Base-by-base conservation (phyloP, 2,888 invertebrate species). In the Mesochorus sp. region DNA sequence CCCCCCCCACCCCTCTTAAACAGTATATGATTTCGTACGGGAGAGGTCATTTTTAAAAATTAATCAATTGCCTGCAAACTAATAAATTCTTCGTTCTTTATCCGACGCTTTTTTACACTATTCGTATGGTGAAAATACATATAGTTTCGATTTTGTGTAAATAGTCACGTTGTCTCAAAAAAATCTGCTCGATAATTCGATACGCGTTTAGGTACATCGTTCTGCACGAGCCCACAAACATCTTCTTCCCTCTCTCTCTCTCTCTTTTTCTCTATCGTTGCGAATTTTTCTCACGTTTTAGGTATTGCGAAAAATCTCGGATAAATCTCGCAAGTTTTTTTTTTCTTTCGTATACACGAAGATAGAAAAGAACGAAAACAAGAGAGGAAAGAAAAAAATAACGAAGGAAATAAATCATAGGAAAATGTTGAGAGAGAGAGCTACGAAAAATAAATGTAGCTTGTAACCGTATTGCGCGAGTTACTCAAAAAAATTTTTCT, bases 301-400 rank as follows among this genome's bases (percentile, higher is more conserved):
- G 66, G 67, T 67, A 68, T 72, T 72, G 55, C 39, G 55, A 53
- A 73, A 57, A 77, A 77, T 77, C 72, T 67, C 67, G 31, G 39
- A n/a, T 61, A 77, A 72, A n/a, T n/a, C 72, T 67, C 24, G 57
- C 49, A 68, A n/a, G n/a, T n/a, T n/a, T n/a, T n/a, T 57, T 37
- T 53, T 47, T 49, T 3, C 57, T n/a, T 26, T 47, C 39, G 57
- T 39, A 51, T 39, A n/a, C n/a, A n/a, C n/a, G n/a, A n/a, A n/a
- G n/a, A n/a, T n/a, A 53, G n/a, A 17, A 39, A 73, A 37, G 12
- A 47, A 62, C 49, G 51, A 31, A 47, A 44, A 26, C 4, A 5
- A 14, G 14, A 42, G 24, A 31, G 10, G 24, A 53, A 57, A n/a
- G 3, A 14, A 49, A 21, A 62, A 24, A 28, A 19, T 31, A 26